phyloP scores from a whole-genome alignment of 2,888 invertebrate genomes.

The Elaeidobius kamerunicus region DNA sequence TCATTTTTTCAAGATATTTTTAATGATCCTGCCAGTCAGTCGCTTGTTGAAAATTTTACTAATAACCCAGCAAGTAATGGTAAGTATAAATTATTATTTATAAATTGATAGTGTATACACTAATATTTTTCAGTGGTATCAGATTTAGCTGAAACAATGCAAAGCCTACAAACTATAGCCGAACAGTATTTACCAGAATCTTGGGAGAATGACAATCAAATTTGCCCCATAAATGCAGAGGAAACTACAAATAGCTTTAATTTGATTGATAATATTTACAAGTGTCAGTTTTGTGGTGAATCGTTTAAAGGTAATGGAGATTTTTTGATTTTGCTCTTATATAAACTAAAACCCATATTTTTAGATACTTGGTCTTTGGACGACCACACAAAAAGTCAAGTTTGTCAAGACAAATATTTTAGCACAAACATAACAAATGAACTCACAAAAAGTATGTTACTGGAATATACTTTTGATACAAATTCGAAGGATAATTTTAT shows the following conservation, averaged over 20 bases:
- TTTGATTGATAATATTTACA: slow-evolving; percentile 41
- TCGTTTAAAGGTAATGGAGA: slow-evolving; percentile 43
- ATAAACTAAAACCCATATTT: too few relatives aligned
- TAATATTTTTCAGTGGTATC: slow-evolving; percentile 40
- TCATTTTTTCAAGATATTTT: slow-evolving; percentile 48
- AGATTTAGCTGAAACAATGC: slow-evolving; percentile 49
- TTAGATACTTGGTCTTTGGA: slow-evolving; percentile 47
- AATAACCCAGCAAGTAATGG: slow-evolving; percentile 42
- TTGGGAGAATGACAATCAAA: slow-evolving; percentile 46
- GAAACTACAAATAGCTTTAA: slow-evolving; percentile 39
- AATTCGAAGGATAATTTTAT: slow-evolving; percentile 30
- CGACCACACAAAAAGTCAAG: slow-evolving; percentile 47
- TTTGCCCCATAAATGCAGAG: slow-evolving; percentile 42
- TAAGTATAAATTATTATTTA: too few relatives aligned
- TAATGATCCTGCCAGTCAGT: slow-evolving; percentile 44
- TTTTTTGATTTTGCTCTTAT: neutral
- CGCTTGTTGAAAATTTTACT: slow-evolving; percentile 46
- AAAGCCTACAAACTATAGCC: slow-evolving; percentile 48
- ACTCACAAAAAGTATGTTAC: slow-evolving; percentile 42
- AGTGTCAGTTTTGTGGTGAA: slow-evolving; percentile 48
- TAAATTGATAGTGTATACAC: too few relatives aligned
- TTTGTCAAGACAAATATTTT: slow-evolving; percentile 44
- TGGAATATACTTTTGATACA: slow-evolving; percentile 37
- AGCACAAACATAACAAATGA: slow-evolving; percentile 41
- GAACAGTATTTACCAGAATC: slow-evolving; percentile 49